Conservation (phyloP, 2,888 invertebrate genomes). For the Drosophila prostipennis region DNA sequence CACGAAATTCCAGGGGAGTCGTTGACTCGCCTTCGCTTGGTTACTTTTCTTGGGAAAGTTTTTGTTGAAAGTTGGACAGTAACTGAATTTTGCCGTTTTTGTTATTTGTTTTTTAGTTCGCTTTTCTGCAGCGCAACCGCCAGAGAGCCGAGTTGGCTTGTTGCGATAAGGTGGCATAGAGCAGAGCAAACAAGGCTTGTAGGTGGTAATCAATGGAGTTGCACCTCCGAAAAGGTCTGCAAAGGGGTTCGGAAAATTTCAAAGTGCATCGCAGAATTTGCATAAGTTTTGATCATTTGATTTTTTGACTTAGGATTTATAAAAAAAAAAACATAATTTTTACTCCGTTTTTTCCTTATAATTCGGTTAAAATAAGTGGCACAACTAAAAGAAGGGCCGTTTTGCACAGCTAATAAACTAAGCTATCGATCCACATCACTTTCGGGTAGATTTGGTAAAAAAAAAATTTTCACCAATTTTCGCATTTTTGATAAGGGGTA, state of each 20-base stretch:
- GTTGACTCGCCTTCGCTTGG: constrained; percentile 78
- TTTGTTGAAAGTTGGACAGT: constrained; percentile 71
- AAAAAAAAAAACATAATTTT: too few species aligned
- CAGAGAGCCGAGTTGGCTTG: constrained; percentile 28
- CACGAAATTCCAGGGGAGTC: constrained; percentile 82
- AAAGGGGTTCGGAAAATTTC: neutral
- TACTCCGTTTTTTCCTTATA: too few species aligned
- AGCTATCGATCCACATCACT: neutral
- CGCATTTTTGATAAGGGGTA: neutral
- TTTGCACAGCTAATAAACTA: neutral
- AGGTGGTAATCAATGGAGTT: constrained; percentile 40
- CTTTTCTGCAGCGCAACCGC: constrained; percentile 47
- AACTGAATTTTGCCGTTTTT: constrained; percentile 54
- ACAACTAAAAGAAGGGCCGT: neutral
- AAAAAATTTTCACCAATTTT: too few species aligned
- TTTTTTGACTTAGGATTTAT: too few species aligned
- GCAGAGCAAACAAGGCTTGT: constrained; percentile 31
- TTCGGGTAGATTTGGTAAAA: too few species aligned
- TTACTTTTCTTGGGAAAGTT: constrained; percentile 79
- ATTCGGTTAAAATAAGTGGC: too few species aligned
- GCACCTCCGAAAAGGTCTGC: constrained; percentile 18
- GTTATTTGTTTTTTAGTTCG: constrained; percentile 22
- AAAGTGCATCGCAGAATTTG: neutral
- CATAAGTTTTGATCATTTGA: neutral
- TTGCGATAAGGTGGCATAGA: constrained; percentile 46